Percentiles rank a stretch among this genome's conserved stretches.
These are phyloP conservation scores for Bufo gargarizans DNA, from an alignment of 2,113 vertebrate species.

Conservation along the genomic window DNA sequence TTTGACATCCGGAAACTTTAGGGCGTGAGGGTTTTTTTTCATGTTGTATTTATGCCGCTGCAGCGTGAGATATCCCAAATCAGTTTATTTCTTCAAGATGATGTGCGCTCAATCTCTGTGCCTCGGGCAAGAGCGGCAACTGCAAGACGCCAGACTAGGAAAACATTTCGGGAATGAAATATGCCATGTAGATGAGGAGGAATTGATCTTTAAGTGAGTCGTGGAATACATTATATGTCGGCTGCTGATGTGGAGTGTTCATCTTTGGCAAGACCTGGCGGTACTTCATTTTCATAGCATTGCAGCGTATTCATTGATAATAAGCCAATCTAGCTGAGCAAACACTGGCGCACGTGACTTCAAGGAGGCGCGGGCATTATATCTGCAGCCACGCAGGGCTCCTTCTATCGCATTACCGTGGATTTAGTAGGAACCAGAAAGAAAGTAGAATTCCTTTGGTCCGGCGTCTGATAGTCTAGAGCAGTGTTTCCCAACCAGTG, in stretches of 20 bases:
- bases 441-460: neutral
- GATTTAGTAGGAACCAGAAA: neutral
- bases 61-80: constrained; percentile 35
- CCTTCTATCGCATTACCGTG: neutral
- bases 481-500: too few relatives aligned
- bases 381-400: neutral
- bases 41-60: constrained; percentile 23
- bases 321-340: neutral
- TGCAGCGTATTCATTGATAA: neutral
- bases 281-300: neutral
- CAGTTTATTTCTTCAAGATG: constrained; percentile 22
- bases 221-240: neutral
- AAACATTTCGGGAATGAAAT: neutral
- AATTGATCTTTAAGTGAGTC: neutral
- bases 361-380: neutral
- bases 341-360: neutral
- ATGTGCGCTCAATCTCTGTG: constrained; percentile 37
- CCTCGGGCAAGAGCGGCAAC: constrained; percentile 28
- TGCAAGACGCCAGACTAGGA: constrained; percentile 31
- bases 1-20: neutral
- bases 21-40: constrained; percentile 6
- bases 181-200: constrained; percentile 22
- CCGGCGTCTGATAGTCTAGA: neutral
- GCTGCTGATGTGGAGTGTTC: neutral
- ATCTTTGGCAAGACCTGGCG: neutral